Conservation (phyloP, 2,113 vertebrate genomes). For the Dipodomys stephensi region DNA sequence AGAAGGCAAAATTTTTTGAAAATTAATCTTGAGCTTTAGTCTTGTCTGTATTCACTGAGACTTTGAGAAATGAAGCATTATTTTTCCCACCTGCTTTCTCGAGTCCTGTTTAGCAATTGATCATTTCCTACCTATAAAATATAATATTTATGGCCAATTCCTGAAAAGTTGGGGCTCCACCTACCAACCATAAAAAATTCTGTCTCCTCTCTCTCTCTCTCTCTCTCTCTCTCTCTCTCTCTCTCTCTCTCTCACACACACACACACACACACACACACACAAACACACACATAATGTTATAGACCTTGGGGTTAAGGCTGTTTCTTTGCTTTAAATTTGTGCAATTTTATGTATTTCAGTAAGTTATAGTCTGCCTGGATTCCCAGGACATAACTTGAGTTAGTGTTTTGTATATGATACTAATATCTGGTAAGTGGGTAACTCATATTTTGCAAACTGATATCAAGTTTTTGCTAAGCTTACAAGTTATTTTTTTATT, state of each 20-base stretch:
- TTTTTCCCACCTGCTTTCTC: background rate
- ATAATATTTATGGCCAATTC: background rate
- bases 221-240: background rate
- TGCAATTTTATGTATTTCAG: background rate
- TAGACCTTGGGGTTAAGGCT: background rate
- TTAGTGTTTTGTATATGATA: background rate
- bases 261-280: too few species aligned
- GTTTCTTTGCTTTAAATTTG: background rate
- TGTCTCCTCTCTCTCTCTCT: background rate
- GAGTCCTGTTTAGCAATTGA: background rate
- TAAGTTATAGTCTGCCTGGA: background rate
- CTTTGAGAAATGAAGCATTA: background rate
- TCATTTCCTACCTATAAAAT: background rate
- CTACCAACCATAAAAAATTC: background rate
- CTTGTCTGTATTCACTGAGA: background rate
- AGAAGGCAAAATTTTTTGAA: too few species aligned
- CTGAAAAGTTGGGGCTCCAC: background rate
- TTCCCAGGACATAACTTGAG: too few species aligned
- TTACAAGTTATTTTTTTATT: too few species aligned
- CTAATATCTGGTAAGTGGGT: background rate
- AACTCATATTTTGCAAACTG: background rate
- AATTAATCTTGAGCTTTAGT: too few species aligned
- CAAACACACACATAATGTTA: too few species aligned
- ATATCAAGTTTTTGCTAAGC: background rate
- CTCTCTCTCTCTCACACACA: background rate